These are phyloP conservation scores for Loripinus fragilis DNA, from an alignment of 2,888 invertebrate species.

Conservation along the genomic window DNA sequence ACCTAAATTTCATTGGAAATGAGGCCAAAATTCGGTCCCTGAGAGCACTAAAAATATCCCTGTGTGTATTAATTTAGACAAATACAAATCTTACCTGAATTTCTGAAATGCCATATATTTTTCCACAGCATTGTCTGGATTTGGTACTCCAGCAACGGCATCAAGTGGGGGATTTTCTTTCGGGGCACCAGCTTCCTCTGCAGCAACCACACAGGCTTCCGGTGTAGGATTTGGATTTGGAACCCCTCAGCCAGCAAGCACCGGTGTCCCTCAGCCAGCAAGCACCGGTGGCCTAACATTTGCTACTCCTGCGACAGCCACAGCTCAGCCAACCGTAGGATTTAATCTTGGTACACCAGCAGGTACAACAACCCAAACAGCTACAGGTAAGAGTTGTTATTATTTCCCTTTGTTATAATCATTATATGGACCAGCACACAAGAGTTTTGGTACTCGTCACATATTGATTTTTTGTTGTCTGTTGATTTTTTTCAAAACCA, in stretches of 20 bases:
- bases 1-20: no score
- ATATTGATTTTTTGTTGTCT: no score
- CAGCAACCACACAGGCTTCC: not conserved
- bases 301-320: constrained; percentile 17
- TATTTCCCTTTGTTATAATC: no score
- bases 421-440: no score
- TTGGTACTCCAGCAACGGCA: constrained; percentile 21
- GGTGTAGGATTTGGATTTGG: constrained; percentile 63
- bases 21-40: no score
- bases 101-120: no score
- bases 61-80: no score
- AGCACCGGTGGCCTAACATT: constrained; percentile 25
- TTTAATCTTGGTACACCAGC: constrained; percentile 12
- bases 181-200: constrained; percentile 47
- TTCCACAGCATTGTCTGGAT: not conserved
- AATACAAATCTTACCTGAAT: no score
- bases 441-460: no score
- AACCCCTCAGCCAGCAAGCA: constrained; percentile 41
- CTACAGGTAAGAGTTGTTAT: constrained; percentile 8
- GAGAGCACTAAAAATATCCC: no score
- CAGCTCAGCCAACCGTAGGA: not conserved
- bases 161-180: constrained; percentile 56
- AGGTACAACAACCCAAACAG: constrained; percentile 21
- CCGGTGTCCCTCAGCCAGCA: constrained; percentile 28
- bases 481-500: no score